Base-by-base conservation (phyloP, 2,113 vertebrate genomes). In the Eublepharis macularius region DNA sequence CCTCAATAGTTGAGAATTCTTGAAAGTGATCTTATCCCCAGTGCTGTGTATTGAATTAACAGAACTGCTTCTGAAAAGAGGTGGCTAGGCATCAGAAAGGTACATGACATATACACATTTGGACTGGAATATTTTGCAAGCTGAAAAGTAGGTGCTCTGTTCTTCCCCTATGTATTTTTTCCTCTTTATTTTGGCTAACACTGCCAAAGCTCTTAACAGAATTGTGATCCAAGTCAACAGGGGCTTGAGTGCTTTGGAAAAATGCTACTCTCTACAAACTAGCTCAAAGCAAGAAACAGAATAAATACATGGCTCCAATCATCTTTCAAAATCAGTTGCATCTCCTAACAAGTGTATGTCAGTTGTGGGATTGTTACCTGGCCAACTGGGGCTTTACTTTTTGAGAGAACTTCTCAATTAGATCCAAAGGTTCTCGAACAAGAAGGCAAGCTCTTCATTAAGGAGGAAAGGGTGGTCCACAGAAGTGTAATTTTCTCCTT, bases 1-100 rank as follows among this genome's bases (percentile, higher is more conserved):
- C 63, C 88, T 82, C 84, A 77, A 92, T 81, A 94, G 86, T 81
- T 32, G 2, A 10, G 1, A 90, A 93, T 90, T 83, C 90, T 85
- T 91, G 88, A 80, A 91, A 80, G 81, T 80, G 92, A 93, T 90
- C 89, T 88, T 93, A 90, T 77, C 86, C 94, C 43, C 4, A 7
- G 47, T 85, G 66, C 86, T 90, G 87, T 79, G 74, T 84, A 81
- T 17, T 91, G 72, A 84, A 94, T 90, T 89, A 91, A 92, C 74
- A 80, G 91, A 80, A 65, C 74, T 0, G 36, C 83, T 88, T 87
- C 78, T 85, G 65, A 92, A 78, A 92, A 81, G 60, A 88, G 8
- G 79, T 54, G 43, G 34, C 76, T 12, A 10, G 69, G 81, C 39
- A 75, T 89, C 77, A 69, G 80, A 80, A 80, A 87, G 70, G 89